These are phyloP conservation scores for Upupa epops DNA, from an alignment of 2,113 vertebrate species.

Conservation along the genomic window DNA sequence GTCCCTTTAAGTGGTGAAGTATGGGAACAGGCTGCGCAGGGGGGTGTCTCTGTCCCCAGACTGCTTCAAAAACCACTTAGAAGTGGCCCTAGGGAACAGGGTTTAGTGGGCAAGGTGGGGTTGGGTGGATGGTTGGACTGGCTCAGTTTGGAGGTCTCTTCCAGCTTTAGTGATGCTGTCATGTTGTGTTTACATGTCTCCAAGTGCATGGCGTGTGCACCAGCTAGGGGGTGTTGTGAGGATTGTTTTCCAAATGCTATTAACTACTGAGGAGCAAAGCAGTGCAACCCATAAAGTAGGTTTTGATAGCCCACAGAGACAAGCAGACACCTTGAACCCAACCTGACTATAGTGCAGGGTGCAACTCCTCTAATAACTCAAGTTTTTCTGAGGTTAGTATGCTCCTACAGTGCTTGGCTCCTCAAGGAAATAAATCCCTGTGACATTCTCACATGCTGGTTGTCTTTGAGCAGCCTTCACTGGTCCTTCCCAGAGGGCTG, in stretches of 20 bases:
- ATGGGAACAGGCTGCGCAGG: no score
- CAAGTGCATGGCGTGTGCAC: no score
- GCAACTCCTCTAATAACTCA: slow-evolving; percentile 23
- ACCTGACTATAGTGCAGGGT: neutral
- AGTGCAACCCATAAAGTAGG: neutral
- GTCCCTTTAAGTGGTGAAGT: no score
- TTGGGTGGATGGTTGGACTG: no score
- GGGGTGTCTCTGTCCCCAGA: no score
- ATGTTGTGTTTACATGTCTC: neutral
- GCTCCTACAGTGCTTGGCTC: neutral
- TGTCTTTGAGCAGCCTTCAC: neutral
- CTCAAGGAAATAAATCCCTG: neutral
- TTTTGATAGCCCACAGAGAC: neutral
- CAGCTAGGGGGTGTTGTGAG: neutral
- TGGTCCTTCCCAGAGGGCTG: neutral
- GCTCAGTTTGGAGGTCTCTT: no score
- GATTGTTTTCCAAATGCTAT: neutral
- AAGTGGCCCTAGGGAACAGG: no score
- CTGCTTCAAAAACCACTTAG: no score
- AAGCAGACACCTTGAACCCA: neutral
- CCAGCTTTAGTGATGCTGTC: no score
- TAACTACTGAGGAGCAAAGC: neutral
- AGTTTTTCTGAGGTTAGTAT: neutral
- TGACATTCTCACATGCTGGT: neutral
- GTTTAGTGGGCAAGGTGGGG: no score